A percentile compares a stretch with the other conserved stretches of the same genome.
Evolutionary conservation across 2,113 vertebrate species (phyloP).

Genomic region (Globicephala melas): DNA sequence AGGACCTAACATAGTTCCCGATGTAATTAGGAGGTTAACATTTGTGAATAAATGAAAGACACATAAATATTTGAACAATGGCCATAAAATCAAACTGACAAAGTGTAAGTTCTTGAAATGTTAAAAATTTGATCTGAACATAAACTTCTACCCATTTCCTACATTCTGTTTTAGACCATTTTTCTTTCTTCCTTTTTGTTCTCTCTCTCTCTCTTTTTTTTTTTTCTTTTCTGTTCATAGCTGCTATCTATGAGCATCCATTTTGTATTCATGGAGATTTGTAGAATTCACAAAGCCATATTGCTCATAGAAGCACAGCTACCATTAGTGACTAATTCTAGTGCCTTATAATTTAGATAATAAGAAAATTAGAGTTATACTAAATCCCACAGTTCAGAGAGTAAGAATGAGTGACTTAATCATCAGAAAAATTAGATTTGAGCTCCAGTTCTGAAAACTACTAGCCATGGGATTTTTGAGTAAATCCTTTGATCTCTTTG

Average conservation of each 20-base stretch:
- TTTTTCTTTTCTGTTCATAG: background rate
- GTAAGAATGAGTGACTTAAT: background rate
- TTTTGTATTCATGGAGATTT: background rate
- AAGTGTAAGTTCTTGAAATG: background rate
- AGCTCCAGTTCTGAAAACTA: background rate
- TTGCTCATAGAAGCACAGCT: background rate
- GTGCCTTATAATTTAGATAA: background rate
- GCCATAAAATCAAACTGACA: background rate
- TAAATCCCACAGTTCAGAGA: background rate
- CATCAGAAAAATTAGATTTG: background rate
- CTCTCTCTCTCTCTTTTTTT: background rate
- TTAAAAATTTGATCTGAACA: background rate
- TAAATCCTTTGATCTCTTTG: background rate
- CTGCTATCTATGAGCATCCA: background rate
- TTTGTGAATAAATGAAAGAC: background rate
- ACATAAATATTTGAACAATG: background rate
- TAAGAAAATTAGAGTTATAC: background rate
- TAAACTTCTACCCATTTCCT: background rate
- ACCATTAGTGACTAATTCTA: background rate
- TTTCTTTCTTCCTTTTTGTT: background rate
- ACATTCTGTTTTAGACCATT: background rate
- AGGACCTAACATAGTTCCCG: background rate
- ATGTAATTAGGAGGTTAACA: background rate
- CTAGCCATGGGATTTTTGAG: background rate
- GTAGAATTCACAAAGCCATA: background rate